Evolutionary conservation across 92 coral and sea anemone species (phyloP), one percentile per base, ranked within the genome.

Genomic region (Heteractis magnifica): DNA sequence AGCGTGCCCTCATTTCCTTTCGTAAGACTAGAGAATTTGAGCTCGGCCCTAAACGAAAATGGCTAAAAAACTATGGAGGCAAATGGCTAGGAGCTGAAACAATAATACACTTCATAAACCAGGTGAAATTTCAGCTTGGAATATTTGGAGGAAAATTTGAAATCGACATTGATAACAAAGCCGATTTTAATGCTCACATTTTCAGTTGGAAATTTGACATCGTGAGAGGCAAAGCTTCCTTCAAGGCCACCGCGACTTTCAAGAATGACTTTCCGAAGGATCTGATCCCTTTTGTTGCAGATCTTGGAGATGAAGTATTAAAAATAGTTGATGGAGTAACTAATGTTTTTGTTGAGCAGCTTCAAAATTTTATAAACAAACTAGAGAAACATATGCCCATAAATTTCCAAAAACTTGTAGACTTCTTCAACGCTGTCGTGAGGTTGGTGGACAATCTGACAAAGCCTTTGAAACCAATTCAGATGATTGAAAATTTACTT

Each of bases 191-290:
- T 72, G 99, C 94, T 55, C 93, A 96, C 77, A 76, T 96, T 48
- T 70, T 92, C 14, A 94, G 89, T 86, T 96, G 92, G 78, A 74
- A 76, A 48, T 94, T 96, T 87, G 95, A 96, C 59, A 87, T 96
- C 10, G 85, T 90, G 6, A 88, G 82, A 70, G 99, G 97, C 4
- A 94, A 94, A 77, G 98, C 98, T 51, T 93, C 98, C 51, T 96
- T 96, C 81, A 96, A 90, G 77, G 98, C 95, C 12, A 87, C 99
- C 4, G 99, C 98, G 5, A 90, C 96, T 60, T 96, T 94, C 60
- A 96, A 96, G 89, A 96, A 96, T 75, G 99, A 96, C 84, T 90
- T 96, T 65, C 99, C 99, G 4, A 96, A 96, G 75, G 99, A 96
- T 62, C 92, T 96, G 12, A 96, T 96, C 34, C 97, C 94, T 52